These are phyloP conservation scores for Zhuqinia jingwanae DNA, from an alignment of 2,888 invertebrate genomes.

Conservation along the genomic window DNA sequence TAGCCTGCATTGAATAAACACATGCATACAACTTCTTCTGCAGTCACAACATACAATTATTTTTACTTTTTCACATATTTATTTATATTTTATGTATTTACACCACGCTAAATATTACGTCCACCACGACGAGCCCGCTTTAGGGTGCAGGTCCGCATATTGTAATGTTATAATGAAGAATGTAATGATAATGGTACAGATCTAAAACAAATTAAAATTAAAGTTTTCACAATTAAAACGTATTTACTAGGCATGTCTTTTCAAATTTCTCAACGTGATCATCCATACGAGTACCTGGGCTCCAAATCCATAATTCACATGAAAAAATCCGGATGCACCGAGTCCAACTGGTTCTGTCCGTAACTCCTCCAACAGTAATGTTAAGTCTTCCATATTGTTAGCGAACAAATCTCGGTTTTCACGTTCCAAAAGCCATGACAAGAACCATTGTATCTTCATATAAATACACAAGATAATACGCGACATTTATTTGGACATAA, in stretches of 20 bases:
- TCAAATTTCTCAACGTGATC: no score
- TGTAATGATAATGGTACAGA: constrained; percentile 45
- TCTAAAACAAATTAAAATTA: neutral
- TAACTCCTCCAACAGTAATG: constrained; percentile 29
- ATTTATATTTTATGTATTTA: no score
- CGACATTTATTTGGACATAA: no score
- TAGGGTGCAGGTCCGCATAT: constrained; percentile 23
- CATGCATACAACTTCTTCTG: no score
- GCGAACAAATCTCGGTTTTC: constrained; percentile 35
- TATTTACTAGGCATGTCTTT: no score
- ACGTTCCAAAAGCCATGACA: constrained; percentile 29
- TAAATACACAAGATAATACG: neutral
- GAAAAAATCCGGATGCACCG: constrained; percentile 29
- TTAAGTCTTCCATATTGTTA: constrained; percentile 5
- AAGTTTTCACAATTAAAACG: no score
- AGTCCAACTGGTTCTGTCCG: constrained; percentile 33
- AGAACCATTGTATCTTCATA: constrained; percentile 29
- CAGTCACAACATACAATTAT: no score
- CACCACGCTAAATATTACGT: neutral
- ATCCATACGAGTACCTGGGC: no score
- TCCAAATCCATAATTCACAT: constrained; percentile 30
- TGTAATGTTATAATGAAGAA: constrained; percentile 54
- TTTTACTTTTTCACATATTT: no score
- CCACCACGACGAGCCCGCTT: constrained; percentile 22
- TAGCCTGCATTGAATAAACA: no score